Percentiles rank a stretch among this genome's conserved stretches.
Conservation (phyloP, 2,113 vertebrate genomes). For the Zonotrichia leucophrys region DNA sequence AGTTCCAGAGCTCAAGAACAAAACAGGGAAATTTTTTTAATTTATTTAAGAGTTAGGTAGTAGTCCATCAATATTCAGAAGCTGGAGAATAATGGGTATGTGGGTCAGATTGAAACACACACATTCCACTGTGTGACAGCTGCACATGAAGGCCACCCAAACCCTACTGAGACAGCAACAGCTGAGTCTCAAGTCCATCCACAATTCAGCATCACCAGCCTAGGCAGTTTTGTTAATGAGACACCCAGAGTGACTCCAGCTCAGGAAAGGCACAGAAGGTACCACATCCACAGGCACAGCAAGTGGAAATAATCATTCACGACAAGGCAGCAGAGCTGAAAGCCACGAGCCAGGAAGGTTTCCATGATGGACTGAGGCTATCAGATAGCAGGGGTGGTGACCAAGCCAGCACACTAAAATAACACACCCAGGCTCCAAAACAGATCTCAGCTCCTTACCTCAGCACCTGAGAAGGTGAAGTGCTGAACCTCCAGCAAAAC, state of each 20-base stretch:
- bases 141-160: neutral
- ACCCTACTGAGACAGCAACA: neutral
- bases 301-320: neutral
- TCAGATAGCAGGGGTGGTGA: neutral
- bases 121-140: neutral
- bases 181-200: neutral
- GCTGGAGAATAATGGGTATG: neutral
- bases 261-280: neutral
- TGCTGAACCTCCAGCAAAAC: neutral
- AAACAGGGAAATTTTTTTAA: neutral
- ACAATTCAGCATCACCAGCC: neutral
- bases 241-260: neutral
- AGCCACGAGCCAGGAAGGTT: neutral
- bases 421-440: neutral
- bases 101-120: neutral
- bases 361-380: neutral
- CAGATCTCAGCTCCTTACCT: neutral
- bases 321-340: neutral
- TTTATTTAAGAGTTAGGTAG: neutral
- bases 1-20: neutral
- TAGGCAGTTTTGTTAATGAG: neutral
- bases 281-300: neutral
- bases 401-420: neutral
- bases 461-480: neutral
- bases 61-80: neutral